Percentiles rank a stretch among this genome's conserved stretches.
These are phyloP conservation scores for Malacoctenus gilli DNA, from an alignment of 2,797 vertebrate genomes.

Conservation along the genomic window DNA sequence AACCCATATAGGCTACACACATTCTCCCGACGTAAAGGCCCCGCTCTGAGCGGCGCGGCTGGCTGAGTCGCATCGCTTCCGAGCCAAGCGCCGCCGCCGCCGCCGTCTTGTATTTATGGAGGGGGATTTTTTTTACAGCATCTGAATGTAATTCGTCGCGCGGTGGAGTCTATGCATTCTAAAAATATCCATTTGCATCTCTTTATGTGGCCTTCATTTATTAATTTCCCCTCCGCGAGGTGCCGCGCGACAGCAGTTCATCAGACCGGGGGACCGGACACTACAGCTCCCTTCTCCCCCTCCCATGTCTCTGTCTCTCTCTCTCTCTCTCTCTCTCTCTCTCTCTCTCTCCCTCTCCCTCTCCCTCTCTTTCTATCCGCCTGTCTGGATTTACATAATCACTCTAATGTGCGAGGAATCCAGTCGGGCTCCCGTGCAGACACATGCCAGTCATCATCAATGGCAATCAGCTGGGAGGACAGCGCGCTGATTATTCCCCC, in stretches of 20 bases:
- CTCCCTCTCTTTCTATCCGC: conserved; percentile 34
- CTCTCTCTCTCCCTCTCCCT: too few species aligned
- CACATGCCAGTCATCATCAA: conserved; percentile 63
- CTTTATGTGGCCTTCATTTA: conserved; percentile 28
- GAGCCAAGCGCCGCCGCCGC: conserved; percentile 6
- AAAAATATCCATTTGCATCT: conserved; percentile 37
- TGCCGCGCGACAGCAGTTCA: conserved; percentile 64
- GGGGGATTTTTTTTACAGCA: conserved; percentile 1
- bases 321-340: conserved; percentile 26
- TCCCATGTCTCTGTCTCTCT: too few species aligned
- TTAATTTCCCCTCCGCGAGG: conserved; percentile 48
- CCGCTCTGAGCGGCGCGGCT: too few species aligned
- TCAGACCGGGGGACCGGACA: conserved; percentile 53
- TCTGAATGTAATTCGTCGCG: conserved; percentile 27
- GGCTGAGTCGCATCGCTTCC: conserved; percentile 14
- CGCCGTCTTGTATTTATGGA: conserved; percentile 3
- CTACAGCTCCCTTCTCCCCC: conserved; percentile 16
- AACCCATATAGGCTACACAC: neutral
- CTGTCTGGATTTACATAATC: conserved; percentile 71
- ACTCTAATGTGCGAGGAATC: conserved; percentile 62
- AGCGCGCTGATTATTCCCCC: conserved; percentile 7
- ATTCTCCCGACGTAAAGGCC: neutral
- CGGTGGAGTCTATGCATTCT: conserved; percentile 15
- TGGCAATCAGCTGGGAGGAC: conserved; percentile 51
- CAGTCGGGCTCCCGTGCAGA: conserved; percentile 50